Evolutionary conservation across 2,113 vertebrate genomes (phyloP).

Genomic region (Ahaetulla prasina): DNA sequence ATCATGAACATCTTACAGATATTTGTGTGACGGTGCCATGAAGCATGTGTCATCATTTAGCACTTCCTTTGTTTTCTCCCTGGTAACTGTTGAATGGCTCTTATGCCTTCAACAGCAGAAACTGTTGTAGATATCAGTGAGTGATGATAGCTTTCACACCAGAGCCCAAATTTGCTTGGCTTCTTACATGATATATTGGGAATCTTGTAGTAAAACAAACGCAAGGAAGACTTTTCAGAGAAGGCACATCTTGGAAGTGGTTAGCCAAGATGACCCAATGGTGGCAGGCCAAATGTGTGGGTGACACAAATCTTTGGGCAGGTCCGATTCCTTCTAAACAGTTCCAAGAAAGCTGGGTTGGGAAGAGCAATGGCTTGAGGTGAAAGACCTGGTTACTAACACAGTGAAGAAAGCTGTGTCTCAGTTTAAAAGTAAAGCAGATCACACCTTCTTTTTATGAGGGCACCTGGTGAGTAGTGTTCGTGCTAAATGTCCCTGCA

Average conservation of each 20-base stretch:
- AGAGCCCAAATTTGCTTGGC: not conserved
- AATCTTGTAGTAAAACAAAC: not conserved
- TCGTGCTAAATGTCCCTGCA: not conserved
- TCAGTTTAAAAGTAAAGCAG: not conserved
- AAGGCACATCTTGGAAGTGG: slow-evolving; percentile 88
- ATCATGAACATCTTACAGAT: not conserved
- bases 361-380: not conserved
- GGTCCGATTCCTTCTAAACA: slow-evolving; percentile 88
- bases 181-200: not conserved
- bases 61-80: not conserved
- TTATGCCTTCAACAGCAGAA: not conserved
- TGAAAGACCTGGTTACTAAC: not conserved
- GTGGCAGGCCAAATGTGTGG: slow-evolving; percentile 93
- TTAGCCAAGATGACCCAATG: slow-evolving; percentile 91
- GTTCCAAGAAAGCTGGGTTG: slow-evolving; percentile 89
- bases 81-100: not conserved
- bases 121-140: not conserved
- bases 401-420: not conserved
- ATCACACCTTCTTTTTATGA: not conserved
- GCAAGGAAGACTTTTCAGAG: slow-evolving; percentile 67
- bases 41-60: not conserved
- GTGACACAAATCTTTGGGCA: slow-evolving; percentile 86
- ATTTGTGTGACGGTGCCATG: not conserved
- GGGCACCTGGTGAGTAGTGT: not conserved
- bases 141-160: not conserved